Evolutionary conservation across 2,797 vertebrate species (phyloP).

Genomic region (Prionace glauca): DNA sequence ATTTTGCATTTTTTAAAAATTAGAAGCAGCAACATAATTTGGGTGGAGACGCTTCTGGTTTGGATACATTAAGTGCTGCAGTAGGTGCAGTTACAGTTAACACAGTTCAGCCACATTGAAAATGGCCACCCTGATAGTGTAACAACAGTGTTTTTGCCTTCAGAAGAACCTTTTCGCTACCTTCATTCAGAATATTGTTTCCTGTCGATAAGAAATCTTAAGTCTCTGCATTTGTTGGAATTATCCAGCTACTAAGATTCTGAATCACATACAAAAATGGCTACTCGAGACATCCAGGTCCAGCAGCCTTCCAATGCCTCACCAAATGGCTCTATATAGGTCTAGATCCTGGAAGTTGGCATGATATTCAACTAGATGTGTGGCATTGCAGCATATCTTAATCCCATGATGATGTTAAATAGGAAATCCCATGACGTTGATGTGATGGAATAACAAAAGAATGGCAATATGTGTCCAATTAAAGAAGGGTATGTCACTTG

Average conservation of each 20-base stretch:
- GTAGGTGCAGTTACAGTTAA: not conserved
- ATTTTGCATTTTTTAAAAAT: not conserved
- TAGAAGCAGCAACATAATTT: not conserved
- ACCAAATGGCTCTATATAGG: not conserved
- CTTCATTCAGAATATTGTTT: not conserved
- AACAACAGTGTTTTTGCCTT: not conserved
- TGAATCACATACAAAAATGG: not conserved
- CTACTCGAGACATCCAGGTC: not conserved
- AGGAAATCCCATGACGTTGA: not conserved
- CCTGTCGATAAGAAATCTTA: not conserved
- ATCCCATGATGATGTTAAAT: not conserved
- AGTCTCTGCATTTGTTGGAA: not conserved
- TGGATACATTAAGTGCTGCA: not conserved
- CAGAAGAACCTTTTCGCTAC: not conserved
- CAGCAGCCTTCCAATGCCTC: not conserved
- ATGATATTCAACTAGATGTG: not conserved
- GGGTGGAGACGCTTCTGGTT: not conserved
- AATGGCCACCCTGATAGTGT: not conserved
- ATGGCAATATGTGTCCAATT: not conserved
- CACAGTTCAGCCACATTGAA: not conserved
- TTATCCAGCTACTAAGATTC: not conserved
- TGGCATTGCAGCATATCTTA: not conserved
- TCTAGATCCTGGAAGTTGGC: not conserved
- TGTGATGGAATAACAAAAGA: not conserved
- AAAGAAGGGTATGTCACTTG: not conserved